phyloP scores from a whole-genome alignment of 2,113 vertebrate genomes.

The Globicephala melas region DNA sequence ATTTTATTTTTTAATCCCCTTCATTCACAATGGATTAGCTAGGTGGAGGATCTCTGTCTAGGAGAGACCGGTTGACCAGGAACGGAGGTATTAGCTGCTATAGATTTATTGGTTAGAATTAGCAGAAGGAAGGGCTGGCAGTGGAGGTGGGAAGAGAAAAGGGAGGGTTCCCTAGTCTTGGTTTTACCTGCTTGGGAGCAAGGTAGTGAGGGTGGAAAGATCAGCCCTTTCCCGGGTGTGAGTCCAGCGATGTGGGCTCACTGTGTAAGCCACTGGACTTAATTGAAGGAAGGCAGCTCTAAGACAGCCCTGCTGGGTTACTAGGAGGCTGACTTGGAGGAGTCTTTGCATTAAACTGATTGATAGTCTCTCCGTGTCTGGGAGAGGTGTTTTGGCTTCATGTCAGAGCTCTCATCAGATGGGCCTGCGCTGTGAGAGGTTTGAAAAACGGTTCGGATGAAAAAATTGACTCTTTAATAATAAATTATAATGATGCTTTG shows the following conservation, averaged over 20 bases:
- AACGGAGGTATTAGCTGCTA: not conserved
- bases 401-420: not conserved
- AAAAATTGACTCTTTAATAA: slow-evolving; percentile 55
- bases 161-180: not conserved
- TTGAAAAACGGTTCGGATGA: slow-evolving; percentile 39
- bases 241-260: not conserved
- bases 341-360: not conserved
- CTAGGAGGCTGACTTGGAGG: not conserved
- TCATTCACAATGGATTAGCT: rapidly evolving
- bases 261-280: not conserved
- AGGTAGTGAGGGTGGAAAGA: not conserved
- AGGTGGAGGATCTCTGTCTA: not conserved
- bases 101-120: not conserved
- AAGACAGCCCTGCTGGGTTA: not conserved
- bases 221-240: too few species aligned
- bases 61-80: too few species aligned
- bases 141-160: not conserved
- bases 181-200: not conserved
- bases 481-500: slow-evolving; percentile 54
- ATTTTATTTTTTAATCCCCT: not conserved
- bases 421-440: not conserved
- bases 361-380: not conserved
- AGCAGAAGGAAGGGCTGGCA: not conserved
- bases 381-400: not conserved
- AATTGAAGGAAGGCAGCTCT: not conserved